These are phyloP conservation scores for Himantopus leucocephalus DNA, from an alignment of 2,113 vertebrate genomes.

Conservation along the genomic window DNA sequence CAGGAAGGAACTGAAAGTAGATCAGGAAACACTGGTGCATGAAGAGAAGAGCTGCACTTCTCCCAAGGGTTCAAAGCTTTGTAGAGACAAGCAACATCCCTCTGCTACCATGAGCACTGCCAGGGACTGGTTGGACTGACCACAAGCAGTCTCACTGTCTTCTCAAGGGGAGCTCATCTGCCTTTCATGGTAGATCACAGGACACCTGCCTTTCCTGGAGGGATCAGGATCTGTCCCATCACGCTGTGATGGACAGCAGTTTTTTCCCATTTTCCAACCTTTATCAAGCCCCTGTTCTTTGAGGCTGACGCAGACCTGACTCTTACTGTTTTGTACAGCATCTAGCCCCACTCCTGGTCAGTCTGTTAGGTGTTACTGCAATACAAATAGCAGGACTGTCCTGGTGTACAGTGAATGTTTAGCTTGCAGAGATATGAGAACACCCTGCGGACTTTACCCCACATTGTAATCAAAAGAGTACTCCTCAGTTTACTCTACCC, in stretches of 20 bases:
- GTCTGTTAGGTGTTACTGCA: neutral
- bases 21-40: neutral
- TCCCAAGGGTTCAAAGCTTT: neutral
- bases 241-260: no score
- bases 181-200: neutral
- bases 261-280: neutral
- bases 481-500: slow-evolving; percentile 24
- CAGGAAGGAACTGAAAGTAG: neutral
- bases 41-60: neutral
- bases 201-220: neutral
- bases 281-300: neutral
- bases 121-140: neutral
- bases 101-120: neutral
- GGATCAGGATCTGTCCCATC: neutral
- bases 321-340: neutral
- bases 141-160: neutral
- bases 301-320: neutral
- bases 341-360: rapidly evolving
- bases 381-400: neutral
- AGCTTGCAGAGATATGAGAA: neutral
- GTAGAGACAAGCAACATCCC: neutral
- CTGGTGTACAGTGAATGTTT: neutral
- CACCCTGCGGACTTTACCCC: neutral
- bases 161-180: neutral
- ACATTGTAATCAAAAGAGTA: neutral